Conservation (phyloP, 2,888 invertebrate genomes). For the Habrosyne pyritoides region DNA sequence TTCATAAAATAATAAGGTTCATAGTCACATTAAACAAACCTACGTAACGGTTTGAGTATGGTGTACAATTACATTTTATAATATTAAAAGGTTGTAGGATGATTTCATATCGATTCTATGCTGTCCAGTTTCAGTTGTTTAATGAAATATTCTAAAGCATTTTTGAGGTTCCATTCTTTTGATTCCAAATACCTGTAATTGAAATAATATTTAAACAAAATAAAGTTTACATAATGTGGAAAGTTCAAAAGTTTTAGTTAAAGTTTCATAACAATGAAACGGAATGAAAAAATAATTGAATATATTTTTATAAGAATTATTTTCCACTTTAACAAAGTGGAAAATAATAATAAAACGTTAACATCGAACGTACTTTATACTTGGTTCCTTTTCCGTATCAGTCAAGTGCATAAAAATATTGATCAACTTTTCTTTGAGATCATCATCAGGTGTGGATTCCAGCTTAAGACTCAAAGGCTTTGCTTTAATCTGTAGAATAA, state of each 20-base stretch:
- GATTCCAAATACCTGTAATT: constrained; percentile 85
- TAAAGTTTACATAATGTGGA: not conserved
- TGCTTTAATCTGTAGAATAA: constrained; percentile 45
- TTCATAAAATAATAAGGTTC: too few relatives aligned
- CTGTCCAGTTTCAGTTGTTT: constrained; percentile 55
- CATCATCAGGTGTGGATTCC: constrained; percentile 56
- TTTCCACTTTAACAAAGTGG: too few relatives aligned
- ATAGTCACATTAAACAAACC: too few relatives aligned
- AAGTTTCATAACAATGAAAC: too few relatives aligned
- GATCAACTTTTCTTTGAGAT: constrained; percentile 53
- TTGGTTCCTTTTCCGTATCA: constrained; percentile 43
- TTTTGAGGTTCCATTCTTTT: constrained; percentile 85
- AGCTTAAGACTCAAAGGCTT: constrained; percentile 53
- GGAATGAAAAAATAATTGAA: too few relatives aligned
- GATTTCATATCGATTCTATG: constrained; percentile 36
- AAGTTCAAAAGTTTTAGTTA: too few relatives aligned
- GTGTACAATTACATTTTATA: too few relatives aligned
- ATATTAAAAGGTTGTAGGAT: constrained; percentile 10
- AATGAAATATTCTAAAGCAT: constrained; percentile 62
- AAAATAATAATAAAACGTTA: constrained; percentile 4
- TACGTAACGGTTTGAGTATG: too few relatives aligned
- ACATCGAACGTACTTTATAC: constrained; percentile 51
- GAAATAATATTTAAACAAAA: constrained; percentile 15
- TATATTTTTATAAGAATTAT: too few relatives aligned
- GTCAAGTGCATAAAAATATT: constrained; percentile 65